Conservation (phyloP, 2,888 invertebrate species). For the Caenorhabditis sp. region DNA sequence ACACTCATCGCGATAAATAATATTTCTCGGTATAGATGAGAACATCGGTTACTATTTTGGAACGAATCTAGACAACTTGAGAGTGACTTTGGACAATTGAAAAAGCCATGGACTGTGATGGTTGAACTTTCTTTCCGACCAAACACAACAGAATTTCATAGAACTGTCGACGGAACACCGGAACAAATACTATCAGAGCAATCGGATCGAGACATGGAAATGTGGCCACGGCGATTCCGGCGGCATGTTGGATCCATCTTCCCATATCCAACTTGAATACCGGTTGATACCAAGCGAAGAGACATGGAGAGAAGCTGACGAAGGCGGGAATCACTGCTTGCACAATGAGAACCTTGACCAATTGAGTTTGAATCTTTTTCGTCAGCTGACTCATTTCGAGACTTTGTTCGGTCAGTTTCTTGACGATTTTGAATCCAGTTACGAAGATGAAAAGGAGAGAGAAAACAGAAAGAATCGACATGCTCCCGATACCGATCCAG, state of each 20-base stretch:
- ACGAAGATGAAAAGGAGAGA: neutral
- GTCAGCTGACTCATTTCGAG: neutral
- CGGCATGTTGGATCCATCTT: neutral
- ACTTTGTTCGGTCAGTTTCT: neutral
- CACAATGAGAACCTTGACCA: neutral
- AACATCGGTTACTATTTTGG: no score
- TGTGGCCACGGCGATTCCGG: neutral
- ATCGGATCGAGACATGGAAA: conserved; percentile 34
- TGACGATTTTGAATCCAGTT: conserved; percentile 6
- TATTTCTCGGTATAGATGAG: no score
- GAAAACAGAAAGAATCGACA: neutral
- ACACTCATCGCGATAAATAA: no score
- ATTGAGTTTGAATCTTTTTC: neutral
- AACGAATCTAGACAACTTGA: no score
- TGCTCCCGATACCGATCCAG: conserved; percentile 9
- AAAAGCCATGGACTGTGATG: no score
- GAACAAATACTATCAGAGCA: no score
- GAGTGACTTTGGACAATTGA: no score
- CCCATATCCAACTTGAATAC: neutral
- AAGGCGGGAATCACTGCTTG: conserved; percentile 8
- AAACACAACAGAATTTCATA: no score
- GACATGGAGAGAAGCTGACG: conserved; percentile 24
- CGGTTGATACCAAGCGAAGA: neutral
- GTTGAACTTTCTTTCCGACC: no score
- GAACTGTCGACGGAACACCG: no score